phyloP scores from a whole-genome alignment of 2,797 vertebrate genomes.

The Oreochromis grahami region DNA sequence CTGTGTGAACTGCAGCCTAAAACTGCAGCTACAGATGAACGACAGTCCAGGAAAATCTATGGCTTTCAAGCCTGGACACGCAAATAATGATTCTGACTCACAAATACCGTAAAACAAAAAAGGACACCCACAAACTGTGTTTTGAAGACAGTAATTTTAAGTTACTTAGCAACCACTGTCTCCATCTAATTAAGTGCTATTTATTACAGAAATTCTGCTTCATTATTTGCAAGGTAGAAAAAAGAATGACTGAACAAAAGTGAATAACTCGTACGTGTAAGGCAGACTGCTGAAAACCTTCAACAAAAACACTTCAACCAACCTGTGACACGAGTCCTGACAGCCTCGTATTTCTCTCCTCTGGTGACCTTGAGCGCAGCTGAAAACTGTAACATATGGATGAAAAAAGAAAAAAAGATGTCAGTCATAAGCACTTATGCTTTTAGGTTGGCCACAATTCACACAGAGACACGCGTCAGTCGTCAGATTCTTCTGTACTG shows the following conservation, averaged over 20 bases:
- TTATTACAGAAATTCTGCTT: not conserved
- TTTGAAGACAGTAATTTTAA: not conserved
- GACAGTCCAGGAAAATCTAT: not conserved
- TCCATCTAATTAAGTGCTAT: not conserved
- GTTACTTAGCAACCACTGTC: not conserved
- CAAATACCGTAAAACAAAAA: not conserved
- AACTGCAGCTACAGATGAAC: not conserved
- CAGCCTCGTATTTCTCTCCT: conserved; percentile 71
- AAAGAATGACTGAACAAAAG: not conserved
- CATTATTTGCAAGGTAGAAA: not conserved
- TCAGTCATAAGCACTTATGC: not conserved
- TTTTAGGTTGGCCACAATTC: not conserved
- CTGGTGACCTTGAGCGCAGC: conserved; percentile 74
- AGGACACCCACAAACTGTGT: not conserved
- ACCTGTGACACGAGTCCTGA: conserved; percentile 80
- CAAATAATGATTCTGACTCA: not conserved
- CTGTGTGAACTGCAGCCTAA: not conserved
- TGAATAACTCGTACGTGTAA: not conserved
- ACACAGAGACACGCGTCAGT: not conserved
- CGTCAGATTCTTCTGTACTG: not conserved
- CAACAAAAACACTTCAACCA: conserved; percentile 8
- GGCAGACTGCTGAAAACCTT: not conserved
- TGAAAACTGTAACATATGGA: conserved; percentile 60
- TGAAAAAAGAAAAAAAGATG: not conserved
- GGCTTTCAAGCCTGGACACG: not conserved